A percentile compares a stretch with the other conserved stretches of the same genome.
These are phyloP conservation scores for Pteropus rufus DNA, from an alignment of 2,797 vertebrate species.

Conservation along the genomic window DNA sequence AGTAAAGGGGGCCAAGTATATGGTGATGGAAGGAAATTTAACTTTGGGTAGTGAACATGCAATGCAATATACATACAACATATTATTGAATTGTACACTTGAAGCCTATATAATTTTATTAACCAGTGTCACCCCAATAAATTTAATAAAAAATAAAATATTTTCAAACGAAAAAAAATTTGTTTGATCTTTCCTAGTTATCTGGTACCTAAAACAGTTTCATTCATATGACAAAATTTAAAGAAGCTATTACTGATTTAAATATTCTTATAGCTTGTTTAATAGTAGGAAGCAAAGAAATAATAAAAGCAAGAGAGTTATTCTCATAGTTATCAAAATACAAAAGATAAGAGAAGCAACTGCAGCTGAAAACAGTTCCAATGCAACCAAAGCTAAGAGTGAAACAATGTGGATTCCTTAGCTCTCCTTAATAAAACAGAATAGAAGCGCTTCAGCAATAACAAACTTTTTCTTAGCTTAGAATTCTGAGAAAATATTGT, in stretches of 20 bases:
- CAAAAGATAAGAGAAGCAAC: not conserved
- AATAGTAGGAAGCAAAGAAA: not conserved
- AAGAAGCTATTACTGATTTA: not conserved
- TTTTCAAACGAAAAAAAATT: too few relatives aligned
- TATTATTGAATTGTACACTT: too few relatives aligned
- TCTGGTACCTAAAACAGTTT: not conserved
- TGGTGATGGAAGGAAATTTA: too few relatives aligned
- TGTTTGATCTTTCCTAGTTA: not conserved
- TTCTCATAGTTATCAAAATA: not conserved
- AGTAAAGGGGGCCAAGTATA: too few relatives aligned
- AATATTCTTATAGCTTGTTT: not conserved
- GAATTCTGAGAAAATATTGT: not conserved
- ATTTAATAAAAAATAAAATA: too few relatives aligned
- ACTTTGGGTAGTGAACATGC: too few relatives aligned
- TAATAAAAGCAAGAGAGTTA: not conserved
- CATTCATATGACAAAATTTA: not conserved
- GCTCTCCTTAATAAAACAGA: not conserved
- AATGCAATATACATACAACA: too few relatives aligned
- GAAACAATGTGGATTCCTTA: not conserved
- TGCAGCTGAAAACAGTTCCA: not conserved
- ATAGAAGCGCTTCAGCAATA: fast-evolving
- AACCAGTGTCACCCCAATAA: too few relatives aligned
- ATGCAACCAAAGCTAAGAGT: not conserved
- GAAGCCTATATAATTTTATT: too few relatives aligned
- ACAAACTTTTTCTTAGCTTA: not conserved